Conservation (phyloP, 30 jellyfish, hydroid and myxozoan species). For the Pelagia noctiluca region DNA sequence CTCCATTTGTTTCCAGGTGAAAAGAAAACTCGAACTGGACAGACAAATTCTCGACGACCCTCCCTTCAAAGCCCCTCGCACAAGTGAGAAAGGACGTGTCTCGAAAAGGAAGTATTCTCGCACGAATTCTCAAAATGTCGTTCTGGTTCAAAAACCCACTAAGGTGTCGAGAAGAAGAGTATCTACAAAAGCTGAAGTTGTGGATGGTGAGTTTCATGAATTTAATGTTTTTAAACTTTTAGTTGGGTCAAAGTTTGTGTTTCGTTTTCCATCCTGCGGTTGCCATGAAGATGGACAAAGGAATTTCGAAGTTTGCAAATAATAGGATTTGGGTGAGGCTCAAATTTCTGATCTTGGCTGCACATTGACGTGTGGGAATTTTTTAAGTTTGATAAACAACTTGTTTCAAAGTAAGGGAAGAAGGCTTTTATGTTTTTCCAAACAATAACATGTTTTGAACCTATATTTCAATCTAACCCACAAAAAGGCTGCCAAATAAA, state of each 20-base stretch:
- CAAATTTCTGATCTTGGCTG: too few species aligned
- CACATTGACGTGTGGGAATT: too few species aligned
- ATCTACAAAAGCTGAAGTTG: conserved; percentile 38
- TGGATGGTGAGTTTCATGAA: conserved; percentile 12
- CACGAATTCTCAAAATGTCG: conserved; percentile 25
- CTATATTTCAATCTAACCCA: too few species aligned
- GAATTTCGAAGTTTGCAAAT: neutral
- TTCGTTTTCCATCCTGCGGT: neutral
- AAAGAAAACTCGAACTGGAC: conserved; percentile 91
- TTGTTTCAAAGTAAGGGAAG: too few species aligned
- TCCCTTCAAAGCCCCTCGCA: conserved; percentile 82
- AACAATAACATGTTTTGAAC: too few species aligned
- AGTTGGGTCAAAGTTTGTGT: conserved; percentile 10
- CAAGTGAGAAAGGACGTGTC: conserved; percentile 65
- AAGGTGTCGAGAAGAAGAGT: conserved; percentile 51
- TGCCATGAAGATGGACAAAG: neutral
- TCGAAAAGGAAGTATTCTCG: conserved; percentile 41
- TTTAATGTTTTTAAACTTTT: neutral
- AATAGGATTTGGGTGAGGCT: too few species aligned
- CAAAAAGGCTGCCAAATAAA: too few species aligned
- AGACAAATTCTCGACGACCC: conserved; percentile 70
- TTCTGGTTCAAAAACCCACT: conserved; percentile 51
- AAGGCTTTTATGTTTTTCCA: too few species aligned
- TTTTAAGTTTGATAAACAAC: too few species aligned
- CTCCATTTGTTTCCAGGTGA: conserved; percentile 59